Percentiles rank a stretch among this genome's conserved stretches.
phyloP scores from a whole-genome alignment of 2,888 invertebrate genomes.

The Phyto melanocephala region DNA sequence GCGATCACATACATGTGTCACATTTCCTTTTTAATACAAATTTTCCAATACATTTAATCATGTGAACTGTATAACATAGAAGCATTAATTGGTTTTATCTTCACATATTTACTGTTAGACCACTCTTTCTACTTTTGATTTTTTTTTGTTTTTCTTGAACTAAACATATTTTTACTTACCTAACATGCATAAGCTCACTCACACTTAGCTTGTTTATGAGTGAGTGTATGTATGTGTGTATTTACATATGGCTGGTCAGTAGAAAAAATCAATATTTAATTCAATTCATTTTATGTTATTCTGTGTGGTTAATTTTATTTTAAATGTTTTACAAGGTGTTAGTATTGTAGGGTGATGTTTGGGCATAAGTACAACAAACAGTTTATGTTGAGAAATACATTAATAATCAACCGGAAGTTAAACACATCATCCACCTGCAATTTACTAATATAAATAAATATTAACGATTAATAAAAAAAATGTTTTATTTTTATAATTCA shows the following conservation, averaged over 20 bases:
- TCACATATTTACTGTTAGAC: neutral
- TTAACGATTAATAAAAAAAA: too few species aligned
- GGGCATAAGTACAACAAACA: neutral
- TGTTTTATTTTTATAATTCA: too few species aligned
- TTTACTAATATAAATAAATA: too few species aligned
- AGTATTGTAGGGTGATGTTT: neutral
- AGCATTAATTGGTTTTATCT: neutral
- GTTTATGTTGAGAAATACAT: constrained; percentile 26
- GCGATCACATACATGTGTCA: constrained; percentile 43
- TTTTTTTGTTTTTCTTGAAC: neutral
- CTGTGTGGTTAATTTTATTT: constrained; percentile 21
- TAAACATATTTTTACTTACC: neutral
- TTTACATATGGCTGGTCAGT: constrained; percentile 23
- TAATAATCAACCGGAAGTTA: constrained; percentile 49
- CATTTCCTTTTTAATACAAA: neutral
- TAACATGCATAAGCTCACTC: too few species aligned
- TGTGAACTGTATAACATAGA: constrained; percentile 10
- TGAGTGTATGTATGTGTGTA: too few species aligned
- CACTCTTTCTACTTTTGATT: neutral
- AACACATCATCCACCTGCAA: constrained; percentile 36
- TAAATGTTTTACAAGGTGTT: constrained; percentile 34
- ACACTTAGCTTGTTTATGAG: constrained; percentile 3
- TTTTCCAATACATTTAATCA: constrained; percentile 7
- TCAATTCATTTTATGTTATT: constrained; percentile 18
- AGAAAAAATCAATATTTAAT: constrained; percentile 47